phyloP scores from a whole-genome alignment of 2,888 invertebrate genomes.

The Lymantria monacha region DNA sequence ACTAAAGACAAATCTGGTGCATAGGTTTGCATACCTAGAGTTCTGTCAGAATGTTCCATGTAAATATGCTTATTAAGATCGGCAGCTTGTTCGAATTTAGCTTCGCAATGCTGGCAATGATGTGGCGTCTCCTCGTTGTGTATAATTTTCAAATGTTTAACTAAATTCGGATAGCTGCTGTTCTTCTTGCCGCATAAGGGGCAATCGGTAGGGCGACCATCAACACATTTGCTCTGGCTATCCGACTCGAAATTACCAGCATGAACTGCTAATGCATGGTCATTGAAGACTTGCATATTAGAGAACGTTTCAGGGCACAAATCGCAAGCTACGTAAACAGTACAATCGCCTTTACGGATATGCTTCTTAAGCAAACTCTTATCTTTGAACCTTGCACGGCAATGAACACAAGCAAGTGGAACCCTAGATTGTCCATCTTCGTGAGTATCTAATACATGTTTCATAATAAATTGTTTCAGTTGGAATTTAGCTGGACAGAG shows the following conservation, averaged over 20 bases:
- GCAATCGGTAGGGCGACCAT: conserved; percentile 76
- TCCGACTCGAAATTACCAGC: conserved; percentile 70
- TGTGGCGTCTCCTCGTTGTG: conserved; percentile 76
- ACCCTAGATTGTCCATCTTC: conserved; percentile 74
- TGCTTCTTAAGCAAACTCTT: conserved; percentile 72
- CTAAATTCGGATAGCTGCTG: conserved; percentile 79
- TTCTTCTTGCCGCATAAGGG: conserved; percentile 81
- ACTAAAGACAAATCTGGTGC: conserved; percentile 72
- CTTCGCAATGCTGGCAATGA: conserved; percentile 83
- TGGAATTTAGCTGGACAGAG: conserved; percentile 78
- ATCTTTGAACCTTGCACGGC: conserved; percentile 71
- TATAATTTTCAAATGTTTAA: conserved; percentile 80
- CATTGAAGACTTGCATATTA: conserved; percentile 73
- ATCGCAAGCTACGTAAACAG: conserved; percentile 81
- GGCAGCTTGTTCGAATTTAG: conserved; percentile 78
- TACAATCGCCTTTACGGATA: conserved; percentile 80
- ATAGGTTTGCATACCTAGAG: conserved; percentile 47
- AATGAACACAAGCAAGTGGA: conserved; percentile 69
- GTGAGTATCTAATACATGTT: conserved; percentile 74
- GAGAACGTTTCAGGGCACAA: conserved; percentile 71
- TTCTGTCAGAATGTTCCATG: conserved; percentile 78
- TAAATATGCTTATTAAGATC: conserved; percentile 83
- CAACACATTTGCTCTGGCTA: conserved; percentile 67
- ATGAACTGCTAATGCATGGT: conserved; percentile 71
- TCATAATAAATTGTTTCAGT: conserved; percentile 78